These are phyloP conservation scores for Bedellia somnulentella DNA, from an alignment of 2,888 invertebrate species.

Conservation along the genomic window DNA sequence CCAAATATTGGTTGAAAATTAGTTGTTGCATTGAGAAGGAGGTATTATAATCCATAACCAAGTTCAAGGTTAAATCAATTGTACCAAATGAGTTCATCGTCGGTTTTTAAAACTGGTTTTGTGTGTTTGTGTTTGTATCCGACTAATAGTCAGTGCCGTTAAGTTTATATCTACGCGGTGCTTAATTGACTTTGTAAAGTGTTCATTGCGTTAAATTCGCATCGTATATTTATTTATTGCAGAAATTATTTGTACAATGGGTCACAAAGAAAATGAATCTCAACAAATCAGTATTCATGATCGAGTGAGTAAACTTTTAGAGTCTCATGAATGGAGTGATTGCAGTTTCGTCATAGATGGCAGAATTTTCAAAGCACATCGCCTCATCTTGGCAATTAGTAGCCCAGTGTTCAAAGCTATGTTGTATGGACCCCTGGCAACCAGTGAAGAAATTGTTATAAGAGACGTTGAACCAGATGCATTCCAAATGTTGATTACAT, in stretches of 20 bases:
- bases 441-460: constrained; percentile 45
- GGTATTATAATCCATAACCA: no score
- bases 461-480: constrained; percentile 63
- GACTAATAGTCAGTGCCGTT: no score
- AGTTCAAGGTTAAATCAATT: no score
- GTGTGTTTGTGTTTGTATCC: no score
- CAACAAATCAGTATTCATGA: constrained; percentile 43
- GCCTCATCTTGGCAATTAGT: constrained; percentile 64
- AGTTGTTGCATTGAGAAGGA: no score
- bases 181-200: background rate
- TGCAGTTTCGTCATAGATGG: constrained; percentile 60
- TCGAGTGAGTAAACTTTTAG: constrained; percentile 43
- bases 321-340: constrained; percentile 59
- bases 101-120: no score
- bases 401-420: constrained; percentile 72
- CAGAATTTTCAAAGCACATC: constrained; percentile 59
- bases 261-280: no score
- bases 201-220: background rate
- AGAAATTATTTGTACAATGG: no score
- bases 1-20: no score
- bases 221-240: background rate
- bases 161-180: no score
- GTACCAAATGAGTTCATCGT: no score
- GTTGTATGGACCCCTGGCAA: constrained; percentile 65
- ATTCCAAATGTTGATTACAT: constrained; percentile 63